These are phyloP conservation scores for Hedya salicella DNA, from an alignment of 2,888 invertebrate species.

Conservation along the genomic window DNA sequence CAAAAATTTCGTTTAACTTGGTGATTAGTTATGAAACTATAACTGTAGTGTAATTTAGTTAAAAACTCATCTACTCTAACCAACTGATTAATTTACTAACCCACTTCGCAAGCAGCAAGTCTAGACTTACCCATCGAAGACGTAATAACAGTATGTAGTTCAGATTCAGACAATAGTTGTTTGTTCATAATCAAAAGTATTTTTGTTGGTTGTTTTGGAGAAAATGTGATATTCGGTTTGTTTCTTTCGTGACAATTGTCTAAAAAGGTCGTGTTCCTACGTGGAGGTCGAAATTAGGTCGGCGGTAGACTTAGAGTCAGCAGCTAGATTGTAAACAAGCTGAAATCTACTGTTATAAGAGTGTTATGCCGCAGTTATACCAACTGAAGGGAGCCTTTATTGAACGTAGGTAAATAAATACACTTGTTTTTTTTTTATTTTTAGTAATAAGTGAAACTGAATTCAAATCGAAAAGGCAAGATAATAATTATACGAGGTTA, in stretches of 20 bases:
- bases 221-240: not conserved
- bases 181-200: not conserved
- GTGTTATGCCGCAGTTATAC: too few relatives aligned
- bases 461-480: too few relatives aligned
- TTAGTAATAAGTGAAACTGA: too few relatives aligned
- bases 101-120: not conserved
- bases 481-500: too few relatives aligned
- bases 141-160: not conserved
- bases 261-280: not conserved
- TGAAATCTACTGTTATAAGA: not conserved
- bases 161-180: not conserved
- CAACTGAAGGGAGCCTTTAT: too few relatives aligned
- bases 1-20: too few relatives aligned
- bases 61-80: too few relatives aligned
- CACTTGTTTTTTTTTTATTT: too few relatives aligned
- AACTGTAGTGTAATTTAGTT: too few relatives aligned
- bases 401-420: too few relatives aligned
- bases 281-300: conserved; percentile 18
- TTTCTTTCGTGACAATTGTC: not conserved
- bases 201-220: not conserved
- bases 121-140: not conserved
- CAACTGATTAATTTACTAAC: too few relatives aligned
- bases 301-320: not conserved
- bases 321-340: conserved; percentile 2
- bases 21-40: too few relatives aligned